Evolutionary conservation across 2,888 invertebrate species (phyloP), one percentile per base, ranked within the genome.

Genomic region (Morpho helenor): DNA sequence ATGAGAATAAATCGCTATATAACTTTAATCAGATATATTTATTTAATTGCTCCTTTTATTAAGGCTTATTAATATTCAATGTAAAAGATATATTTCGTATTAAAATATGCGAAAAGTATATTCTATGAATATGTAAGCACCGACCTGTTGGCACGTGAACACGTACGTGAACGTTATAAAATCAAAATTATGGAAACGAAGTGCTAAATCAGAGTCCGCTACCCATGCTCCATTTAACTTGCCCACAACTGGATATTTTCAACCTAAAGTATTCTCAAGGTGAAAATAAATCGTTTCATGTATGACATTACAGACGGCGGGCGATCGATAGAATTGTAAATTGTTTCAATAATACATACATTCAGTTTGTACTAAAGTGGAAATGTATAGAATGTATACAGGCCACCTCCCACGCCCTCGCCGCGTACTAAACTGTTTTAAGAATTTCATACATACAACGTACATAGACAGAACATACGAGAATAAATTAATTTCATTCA

Each of bases 301-400:
- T 74, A 84, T 82, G 71, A 69, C 75, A 82, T 82, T 82, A 80
- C 75, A 68, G 70, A 66, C 73, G 70, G 71, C 69, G 72, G 66
- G 54, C 75, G 77, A 77, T 82, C 80, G 77, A 84, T 85, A 82
- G 83, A 87, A 84, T 87, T 86, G 80, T 82, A 86, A 84, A 86
- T 83, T 66, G 70, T 68, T 73, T 77, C 70, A 75, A 79, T 82
- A 80, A 79, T 77, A 73, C 73, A 75, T 75, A 68, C 66, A 67
- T 68, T 67, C 60, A 62, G 62, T 66, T 68, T 67, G 65, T 70
- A 68, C 64, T 66, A 68, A 65, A 57, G 61, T 61, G 57, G 60
- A 65, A 48, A 51, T 23, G 39, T 56, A 54, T 48, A 52, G 54
- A 59, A 63, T 56, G 57, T 59, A 66, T 54, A 59, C 58, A 54